phyloP scores from a whole-genome alignment of 2,888 invertebrate genomes.

The Timema cristinae region DNA sequence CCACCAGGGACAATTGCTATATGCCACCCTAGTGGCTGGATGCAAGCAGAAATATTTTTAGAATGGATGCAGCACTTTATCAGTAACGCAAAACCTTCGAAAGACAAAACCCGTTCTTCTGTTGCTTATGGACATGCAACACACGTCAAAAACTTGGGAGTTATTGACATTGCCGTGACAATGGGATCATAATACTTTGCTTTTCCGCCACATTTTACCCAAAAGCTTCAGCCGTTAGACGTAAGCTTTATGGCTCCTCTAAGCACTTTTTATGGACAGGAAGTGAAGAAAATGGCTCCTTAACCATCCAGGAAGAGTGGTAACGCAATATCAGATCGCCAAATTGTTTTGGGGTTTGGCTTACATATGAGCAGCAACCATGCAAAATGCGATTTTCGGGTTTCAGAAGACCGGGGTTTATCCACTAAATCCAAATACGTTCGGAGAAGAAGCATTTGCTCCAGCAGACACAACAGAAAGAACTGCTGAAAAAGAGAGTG shows the following conservation, averaged over 20 bases:
- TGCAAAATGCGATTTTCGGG: too few relatives aligned
- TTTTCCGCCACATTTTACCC: slow-evolving; percentile 22
- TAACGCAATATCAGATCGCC: too few relatives aligned
- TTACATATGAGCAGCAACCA: too few relatives aligned
- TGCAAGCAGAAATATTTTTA: slow-evolving; percentile 38
- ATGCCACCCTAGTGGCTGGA: slow-evolving; percentile 39
- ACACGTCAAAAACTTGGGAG: slow-evolving; percentile 28
- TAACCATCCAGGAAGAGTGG: too few relatives aligned
- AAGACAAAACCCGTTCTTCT: slow-evolving; percentile 34
- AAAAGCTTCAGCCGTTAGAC: slow-evolving; percentile 23
- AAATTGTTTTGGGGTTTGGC: too few relatives aligned
- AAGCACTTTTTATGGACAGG: slow-evolving; percentile 9
- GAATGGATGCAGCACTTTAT: slow-evolving; percentile 40
- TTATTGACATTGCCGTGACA: slow-evolving; percentile 22
- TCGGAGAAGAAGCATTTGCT: too few relatives aligned
- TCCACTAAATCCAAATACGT: too few relatives aligned
- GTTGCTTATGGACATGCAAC: slow-evolving; percentile 32
- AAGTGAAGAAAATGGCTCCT: too few relatives aligned
- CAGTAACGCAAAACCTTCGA: slow-evolving; percentile 33
- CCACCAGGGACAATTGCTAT: slow-evolving; percentile 36
- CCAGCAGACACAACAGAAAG: too few relatives aligned
- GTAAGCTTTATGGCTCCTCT: slow-evolving; percentile 19
- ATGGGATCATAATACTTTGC: slow-evolving; percentile 19
- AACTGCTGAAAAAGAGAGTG: too few relatives aligned
- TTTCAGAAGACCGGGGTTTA: too few relatives aligned